phyloP scores from a whole-genome alignment of 2,797 vertebrate species.

The Toxotes lorentzi region DNA sequence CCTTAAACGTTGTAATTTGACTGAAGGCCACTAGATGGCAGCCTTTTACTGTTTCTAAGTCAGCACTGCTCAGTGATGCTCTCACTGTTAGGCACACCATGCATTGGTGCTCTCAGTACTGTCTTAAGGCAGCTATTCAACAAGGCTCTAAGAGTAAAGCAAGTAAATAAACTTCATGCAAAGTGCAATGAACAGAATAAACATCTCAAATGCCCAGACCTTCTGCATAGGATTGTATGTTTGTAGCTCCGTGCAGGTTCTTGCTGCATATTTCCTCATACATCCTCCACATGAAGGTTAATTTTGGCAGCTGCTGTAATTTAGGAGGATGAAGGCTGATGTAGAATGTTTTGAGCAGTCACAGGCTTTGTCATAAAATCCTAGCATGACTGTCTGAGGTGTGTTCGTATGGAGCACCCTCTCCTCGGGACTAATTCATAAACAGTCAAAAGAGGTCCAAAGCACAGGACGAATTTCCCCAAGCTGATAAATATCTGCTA shows the following conservation, averaged over 20 bases:
- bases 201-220: neutral
- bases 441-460: neutral
- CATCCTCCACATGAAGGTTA: too few species aligned
- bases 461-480: neutral
- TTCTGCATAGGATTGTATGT: neutral
- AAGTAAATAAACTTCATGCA: neutral
- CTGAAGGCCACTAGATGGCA: constrained; percentile 74
- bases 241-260: neutral
- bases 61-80: accelerated
- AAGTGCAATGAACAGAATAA: neutral
- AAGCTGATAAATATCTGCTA: neutral
- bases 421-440: neutral
- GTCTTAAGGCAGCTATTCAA: neutral
- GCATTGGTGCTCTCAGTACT: neutral
- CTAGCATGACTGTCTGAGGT: neutral
- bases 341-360: neutral
- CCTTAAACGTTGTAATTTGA: constrained; percentile 14
- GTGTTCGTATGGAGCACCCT: neutral
- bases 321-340: neutral
- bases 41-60: constrained; percentile 13
- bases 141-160: too few species aligned
- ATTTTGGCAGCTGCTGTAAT: neutral
- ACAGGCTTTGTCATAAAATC: neutral
- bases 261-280: neutral
- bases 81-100: accelerated